Percentiles rank a stretch among this genome's conserved stretches.
These are phyloP conservation scores for Intellagama lesueurii DNA, from an alignment of 2,797 vertebrate genomes.

Conservation along the genomic window DNA sequence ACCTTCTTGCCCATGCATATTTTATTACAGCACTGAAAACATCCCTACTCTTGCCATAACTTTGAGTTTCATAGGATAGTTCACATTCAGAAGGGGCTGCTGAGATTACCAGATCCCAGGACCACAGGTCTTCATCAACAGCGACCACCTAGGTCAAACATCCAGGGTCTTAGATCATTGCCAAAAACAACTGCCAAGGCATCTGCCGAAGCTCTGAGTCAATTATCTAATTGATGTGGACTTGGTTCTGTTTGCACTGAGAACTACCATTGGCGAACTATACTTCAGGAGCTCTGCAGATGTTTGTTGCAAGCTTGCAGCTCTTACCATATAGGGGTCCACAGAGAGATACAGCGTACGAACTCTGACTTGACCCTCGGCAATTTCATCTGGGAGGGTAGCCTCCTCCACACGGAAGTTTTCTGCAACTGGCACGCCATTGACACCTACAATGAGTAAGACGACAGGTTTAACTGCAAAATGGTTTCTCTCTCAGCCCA, in stretches of 20 bases:
- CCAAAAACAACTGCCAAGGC: not conserved
- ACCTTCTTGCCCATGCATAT: accelerated
- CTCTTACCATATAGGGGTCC: slow-evolving; percentile 96
- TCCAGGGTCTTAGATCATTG: not conserved
- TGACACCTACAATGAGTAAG: slow-evolving; percentile 78
- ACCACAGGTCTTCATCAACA: too few species aligned
- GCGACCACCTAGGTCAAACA: too few species aligned
- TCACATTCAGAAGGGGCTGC: not conserved
- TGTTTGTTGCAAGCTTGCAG: not conserved
- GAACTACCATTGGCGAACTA: not conserved
- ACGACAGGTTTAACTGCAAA: not conserved
- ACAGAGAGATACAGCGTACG: slow-evolving; percentile 93
- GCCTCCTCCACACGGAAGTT: slow-evolving; percentile 87
- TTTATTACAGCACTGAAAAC: slow-evolving; percentile 5
- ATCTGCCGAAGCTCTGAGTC: not conserved
- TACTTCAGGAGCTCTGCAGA: slow-evolving; percentile 1
- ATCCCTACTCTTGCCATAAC: not conserved
- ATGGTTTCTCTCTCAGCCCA: not conserved
- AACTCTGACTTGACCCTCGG: slow-evolving; percentile 84
- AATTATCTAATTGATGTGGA: not conserved
- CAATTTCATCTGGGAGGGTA: slow-evolving; percentile 76
- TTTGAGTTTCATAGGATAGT: too few species aligned
- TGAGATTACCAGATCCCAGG: not conserved
- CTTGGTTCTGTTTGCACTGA: not conserved
- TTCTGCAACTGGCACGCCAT: slow-evolving; percentile 85